Conservation (phyloP, 2,113 vertebrate species). For the Chionodraco myersi region DNA sequence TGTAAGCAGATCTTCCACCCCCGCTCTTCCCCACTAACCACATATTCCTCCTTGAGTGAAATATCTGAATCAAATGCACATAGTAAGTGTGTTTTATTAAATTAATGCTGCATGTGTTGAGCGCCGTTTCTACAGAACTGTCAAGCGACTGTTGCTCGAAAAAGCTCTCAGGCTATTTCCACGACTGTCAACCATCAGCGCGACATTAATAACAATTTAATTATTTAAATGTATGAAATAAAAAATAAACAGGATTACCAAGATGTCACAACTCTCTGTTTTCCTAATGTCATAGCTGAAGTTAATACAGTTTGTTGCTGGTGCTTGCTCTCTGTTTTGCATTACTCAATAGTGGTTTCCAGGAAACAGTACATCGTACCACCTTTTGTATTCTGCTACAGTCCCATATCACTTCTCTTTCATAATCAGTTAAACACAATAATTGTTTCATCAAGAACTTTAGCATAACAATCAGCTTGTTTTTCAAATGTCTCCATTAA, state of each 20-base stretch:
- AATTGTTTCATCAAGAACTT: slow-evolving; percentile 20
- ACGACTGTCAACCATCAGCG: slow-evolving; percentile 46
- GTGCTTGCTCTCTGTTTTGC: neutral
- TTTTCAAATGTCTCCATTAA: slow-evolving; percentile 22
- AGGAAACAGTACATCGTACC: no score
- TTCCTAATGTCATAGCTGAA: neutral
- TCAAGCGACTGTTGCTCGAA: slow-evolving; percentile 54
- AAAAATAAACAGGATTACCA: slow-evolving; percentile 29
- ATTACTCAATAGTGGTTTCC: neutral
- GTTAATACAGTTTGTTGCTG: slow-evolving; percentile 5
- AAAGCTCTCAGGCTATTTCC: slow-evolving; percentile 52
- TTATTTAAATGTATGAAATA: slow-evolving; percentile 34
- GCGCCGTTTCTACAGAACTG: slow-evolving; percentile 51
- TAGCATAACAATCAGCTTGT: slow-evolving; percentile 13
- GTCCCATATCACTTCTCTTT: neutral
- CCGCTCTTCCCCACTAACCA: neutral
- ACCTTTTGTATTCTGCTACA: neutral
- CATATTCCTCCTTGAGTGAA: slow-evolving; percentile 20
- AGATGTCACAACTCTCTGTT: slow-evolving; percentile 10
- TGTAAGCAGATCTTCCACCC: slow-evolving; percentile 3
- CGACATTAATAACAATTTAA: slow-evolving; percentile 24
- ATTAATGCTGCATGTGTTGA: slow-evolving; percentile 52
- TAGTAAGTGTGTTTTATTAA: slow-evolving; percentile 53
- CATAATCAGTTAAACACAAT: slow-evolving; percentile 5
- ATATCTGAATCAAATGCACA: slow-evolving; percentile 33